Evolutionary conservation across 1,140 invertebrate genomes (phyloP).

Genomic region (Stratiolaelaps scimitus): DNA sequence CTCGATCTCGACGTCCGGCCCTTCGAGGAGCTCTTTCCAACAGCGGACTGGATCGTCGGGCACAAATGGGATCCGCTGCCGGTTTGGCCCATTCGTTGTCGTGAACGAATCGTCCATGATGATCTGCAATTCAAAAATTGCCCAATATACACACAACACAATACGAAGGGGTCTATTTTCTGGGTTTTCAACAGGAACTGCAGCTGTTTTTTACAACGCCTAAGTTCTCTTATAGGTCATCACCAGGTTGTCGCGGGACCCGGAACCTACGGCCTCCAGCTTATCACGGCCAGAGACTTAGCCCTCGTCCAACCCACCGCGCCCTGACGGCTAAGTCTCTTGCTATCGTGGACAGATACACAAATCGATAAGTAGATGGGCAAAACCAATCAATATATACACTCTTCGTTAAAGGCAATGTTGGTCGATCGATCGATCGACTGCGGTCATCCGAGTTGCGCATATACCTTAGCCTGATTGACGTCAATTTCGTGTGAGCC

Average conservation of each 20-base stretch:
- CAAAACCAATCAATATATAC: background rate
- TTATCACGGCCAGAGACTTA: too few species aligned
- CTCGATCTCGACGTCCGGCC: slow-evolving; percentile 46
- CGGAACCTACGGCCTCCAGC: too few species aligned
- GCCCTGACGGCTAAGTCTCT: too few species aligned
- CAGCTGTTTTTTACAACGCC: too few species aligned
- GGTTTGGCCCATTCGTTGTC: slow-evolving; percentile 46
- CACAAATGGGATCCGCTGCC: slow-evolving; percentile 50
- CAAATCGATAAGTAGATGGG: background rate
- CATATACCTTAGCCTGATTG: slow-evolving; percentile 48
- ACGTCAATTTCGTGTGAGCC: slow-evolving; percentile 57
- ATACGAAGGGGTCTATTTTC: too few species aligned
- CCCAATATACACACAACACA: too few species aligned
- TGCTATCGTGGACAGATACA: too few species aligned
- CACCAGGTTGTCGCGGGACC: too few species aligned
- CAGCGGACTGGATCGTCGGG: slow-evolving; percentile 57
- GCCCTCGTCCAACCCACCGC: too few species aligned
- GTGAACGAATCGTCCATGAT: slow-evolving; percentile 75
- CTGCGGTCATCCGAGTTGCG: background rate
- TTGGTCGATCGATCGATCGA: background rate
- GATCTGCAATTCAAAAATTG: slow-evolving; percentile 39
- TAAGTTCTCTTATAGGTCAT: too few species aligned
- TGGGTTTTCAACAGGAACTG: too few species aligned
- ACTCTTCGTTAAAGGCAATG: background rate
- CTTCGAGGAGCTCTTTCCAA: slow-evolving; percentile 54